Base-by-base conservation (phyloP, 2,113 vertebrate genomes). In the Hymenochirus boettgeri region DNA sequence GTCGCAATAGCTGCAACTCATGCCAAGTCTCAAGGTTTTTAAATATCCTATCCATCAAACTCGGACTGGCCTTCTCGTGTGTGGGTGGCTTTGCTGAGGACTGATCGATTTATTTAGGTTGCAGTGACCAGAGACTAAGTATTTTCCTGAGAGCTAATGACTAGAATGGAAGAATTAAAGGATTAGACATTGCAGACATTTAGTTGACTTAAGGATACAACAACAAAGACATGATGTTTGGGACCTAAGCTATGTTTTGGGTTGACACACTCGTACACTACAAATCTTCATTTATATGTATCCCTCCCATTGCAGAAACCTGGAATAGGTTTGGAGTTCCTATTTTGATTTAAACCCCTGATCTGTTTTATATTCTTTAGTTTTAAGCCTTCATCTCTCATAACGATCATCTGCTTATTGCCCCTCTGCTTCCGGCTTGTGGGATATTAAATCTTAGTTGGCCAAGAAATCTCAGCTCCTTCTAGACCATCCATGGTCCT, bases 21-120 rank as follows among this genome's bases (percentile, higher is more conserved):
- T 63, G 61, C 61, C 33, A 64, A 55, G 61, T 25, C 61, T 55
- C 35, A 35, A 55, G 51, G 26, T 42, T 55, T 64, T 55, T 64
- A 55, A 55, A 64, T 55, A 55, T 45, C 61, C 61, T 51, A 64
- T 64, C 61, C 61, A 63, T 63, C 61, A 63, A 63, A 45, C 31
- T 63, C 61, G 54, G 50, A 53, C 61, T 39, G 35, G 29, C 51
- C 37, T 35, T 64, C 55, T 37, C 55, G 31, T 64, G 35, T 55
- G 51, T 17, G 35, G n/a, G 51, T 64, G 51, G 12, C 61, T 55
- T 35, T 54, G 50, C 39, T 54, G 61, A 22, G 33, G 50, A 27
- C 37, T 53, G 61, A 64, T 64, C 46, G 61, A 64, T 64, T n/a
- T 55, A 64, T 46, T 55, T 25, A 55, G 51, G 61, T 64, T 54